These are phyloP conservation scores for Stegodyphus dumicola DNA, from an alignment of 1,140 invertebrate genomes.

Conservation along the genomic window DNA sequence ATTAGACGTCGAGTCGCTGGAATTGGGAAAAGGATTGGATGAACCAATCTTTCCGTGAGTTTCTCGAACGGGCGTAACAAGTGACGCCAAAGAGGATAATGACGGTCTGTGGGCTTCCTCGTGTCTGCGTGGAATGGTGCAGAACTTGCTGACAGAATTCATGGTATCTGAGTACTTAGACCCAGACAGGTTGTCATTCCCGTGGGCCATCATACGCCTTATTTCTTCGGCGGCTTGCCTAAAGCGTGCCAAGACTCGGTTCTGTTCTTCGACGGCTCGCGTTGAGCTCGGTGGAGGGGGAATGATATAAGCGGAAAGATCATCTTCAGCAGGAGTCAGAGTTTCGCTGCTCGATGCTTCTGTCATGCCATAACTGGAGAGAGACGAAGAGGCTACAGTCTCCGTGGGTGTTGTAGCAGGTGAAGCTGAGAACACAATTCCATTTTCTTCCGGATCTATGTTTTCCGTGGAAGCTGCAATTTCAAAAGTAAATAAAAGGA, in stretches of 20 bases:
- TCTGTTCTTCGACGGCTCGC: constrained; percentile 54
- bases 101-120: constrained; percentile 24
- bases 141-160: constrained; percentile 60
- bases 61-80: constrained; percentile 46
- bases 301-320: constrained; percentile 74
- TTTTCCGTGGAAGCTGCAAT: background rate
- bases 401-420: background rate
- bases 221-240: constrained; percentile 64
- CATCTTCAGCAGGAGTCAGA: constrained; percentile 70
- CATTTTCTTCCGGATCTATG: background rate
- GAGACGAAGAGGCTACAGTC: background rate
- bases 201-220: constrained; percentile 58
- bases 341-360: constrained; percentile 73
- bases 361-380: background rate
- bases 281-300: constrained; percentile 72
- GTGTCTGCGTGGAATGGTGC: constrained; percentile 50
- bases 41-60: background rate
- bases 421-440: constrained; percentile 43
- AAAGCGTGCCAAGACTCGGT: constrained; percentile 62
- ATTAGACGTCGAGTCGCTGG: too few species aligned
- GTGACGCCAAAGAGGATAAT: constrained; percentile 27
- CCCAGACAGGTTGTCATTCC: constrained; percentile 8
- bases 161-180: constrained; percentile 42
- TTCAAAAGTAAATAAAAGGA: background rate
- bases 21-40: too few species aligned